Base-by-base conservation (phyloP, 2,113 vertebrate genomes). In the Oryzias woworae region DNA sequence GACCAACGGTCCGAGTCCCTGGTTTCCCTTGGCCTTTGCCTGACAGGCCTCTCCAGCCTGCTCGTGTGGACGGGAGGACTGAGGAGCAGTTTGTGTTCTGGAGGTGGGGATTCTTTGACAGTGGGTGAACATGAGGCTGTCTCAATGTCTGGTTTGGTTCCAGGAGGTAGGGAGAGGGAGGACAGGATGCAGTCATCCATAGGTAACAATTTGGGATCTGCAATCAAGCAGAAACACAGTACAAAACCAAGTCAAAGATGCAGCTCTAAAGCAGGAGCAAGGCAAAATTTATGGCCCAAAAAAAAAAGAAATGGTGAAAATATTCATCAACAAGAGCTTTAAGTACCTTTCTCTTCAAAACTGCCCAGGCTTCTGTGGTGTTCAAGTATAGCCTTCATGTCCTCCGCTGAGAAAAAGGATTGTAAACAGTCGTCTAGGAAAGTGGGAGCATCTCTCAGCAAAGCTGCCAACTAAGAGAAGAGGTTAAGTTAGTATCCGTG, bases 121-220 rank as follows among this genome's bases (percentile, higher is more conserved):
- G 71, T 31, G 26, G 81, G 69, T 14, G 76, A 63, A 47, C 66
- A 53, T 13, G 87, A 61, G 56, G 63, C n/a, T 28, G 48, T 17
- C 59, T 68, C 54, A 1, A 4, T 53, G 59, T 22, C 62, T 14
- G 70, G 17, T 75, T 66, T 84, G 59, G 75, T 52, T 61, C 69
- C 84, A 3, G 81, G 78, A 58, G 85, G 84, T 20, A 88, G 65
- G 14, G 88, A 87, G 58, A 91, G 77, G 50, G 89, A 87, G 66
- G 85, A 88, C 61, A 91, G 89, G 76, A 91, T 91, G 78, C 81
- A 89, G 84, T 91, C 85, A 23, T 88, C 88, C 86, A 88, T 87
- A 0, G 89, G 88, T 68, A 90, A 72, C 24, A 87, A 77, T 36
- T 78, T 58, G 2, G 86, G 70, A 74, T 87, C 89, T 90, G 44